Base-by-base conservation (phyloP, 2,113 vertebrate genomes). In the Thunnus maccoyii region DNA sequence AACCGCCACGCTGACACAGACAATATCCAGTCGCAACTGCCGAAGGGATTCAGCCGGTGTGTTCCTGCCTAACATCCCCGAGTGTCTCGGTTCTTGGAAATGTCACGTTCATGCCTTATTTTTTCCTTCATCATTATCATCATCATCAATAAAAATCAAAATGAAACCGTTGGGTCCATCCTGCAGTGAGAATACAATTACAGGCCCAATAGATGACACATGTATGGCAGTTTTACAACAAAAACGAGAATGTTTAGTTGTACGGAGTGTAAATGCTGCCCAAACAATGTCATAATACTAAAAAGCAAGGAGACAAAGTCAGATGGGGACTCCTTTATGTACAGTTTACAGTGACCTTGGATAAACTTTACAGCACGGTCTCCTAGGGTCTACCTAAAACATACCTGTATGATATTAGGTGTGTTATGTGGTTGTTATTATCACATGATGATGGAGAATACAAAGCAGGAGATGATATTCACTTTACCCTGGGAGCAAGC, bases 1-100 rank as follows among this genome's bases (percentile, higher is more conserved):
- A 66, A 60, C 62, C 67, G 71, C 44, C 5, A 3, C 9, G 18
- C 62, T 54, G 48, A 63, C 25, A 69, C 25, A 61, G 55, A 51
- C 55, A 10, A 76, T 72, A 54, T 66, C 8, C 48, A 14, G 55
- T 47, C 20, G 47, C 27, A 71, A 46, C 15, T 22, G 48, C 48
- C 7, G 20, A 6, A 22, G 48, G 51, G 27, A 50, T 46, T 17
- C 17, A 3, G 50, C 56, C 48, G 70, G 22, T 22, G 1, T n/a
- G 62, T 18, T 60, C 22, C 20, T 3, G 36, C 7, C 5, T 41
- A 41, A 41, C 36, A 41, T 48, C 36, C 22, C 8, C 0, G 22
- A 9, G 5, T 18, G 32, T 58, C 22, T 36, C 41, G 0, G 1
- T 27, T 79, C 22, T 16, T 20, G 17, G 20, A 27, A 67, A 52